phyloP scores from a whole-genome alignment of 2,888 invertebrate species.

The Ferrisia virgata region DNA sequence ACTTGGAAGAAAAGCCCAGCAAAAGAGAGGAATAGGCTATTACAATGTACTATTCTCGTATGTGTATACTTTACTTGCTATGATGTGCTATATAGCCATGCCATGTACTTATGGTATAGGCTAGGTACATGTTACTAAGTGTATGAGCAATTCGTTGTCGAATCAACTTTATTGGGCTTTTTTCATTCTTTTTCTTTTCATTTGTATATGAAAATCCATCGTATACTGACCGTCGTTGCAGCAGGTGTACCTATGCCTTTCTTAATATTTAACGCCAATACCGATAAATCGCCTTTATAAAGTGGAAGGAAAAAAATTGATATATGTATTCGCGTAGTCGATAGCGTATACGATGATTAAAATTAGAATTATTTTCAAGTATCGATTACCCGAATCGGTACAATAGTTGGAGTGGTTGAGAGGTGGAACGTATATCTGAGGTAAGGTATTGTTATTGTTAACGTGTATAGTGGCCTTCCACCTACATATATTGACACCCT shows the following conservation, averaged over 20 bases:
- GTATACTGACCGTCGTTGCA: too few species aligned
- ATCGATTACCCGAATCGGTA: background rate
- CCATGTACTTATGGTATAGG: too few species aligned
- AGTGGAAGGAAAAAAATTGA: too few species aligned
- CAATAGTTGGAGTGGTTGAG: too few species aligned
- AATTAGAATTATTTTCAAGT: background rate
- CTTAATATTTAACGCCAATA: background rate
- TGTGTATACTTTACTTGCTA: too few species aligned
- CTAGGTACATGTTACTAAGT: background rate
- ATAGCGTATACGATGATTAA: background rate
- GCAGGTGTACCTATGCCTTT: too few species aligned
- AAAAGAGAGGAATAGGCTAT: constrained; percentile 3
- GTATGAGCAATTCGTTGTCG: background rate
- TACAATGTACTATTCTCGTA: background rate
- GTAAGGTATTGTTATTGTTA: background rate
- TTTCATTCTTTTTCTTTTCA: too few species aligned
- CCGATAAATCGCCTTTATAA: background rate
- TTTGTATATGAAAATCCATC: too few species aligned
- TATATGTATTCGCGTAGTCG: too few species aligned
- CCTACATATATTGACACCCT: background rate
- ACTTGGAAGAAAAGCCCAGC: constrained; percentile 8
- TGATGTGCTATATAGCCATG: too few species aligned
- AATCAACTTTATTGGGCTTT: background rate
- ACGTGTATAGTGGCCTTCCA: too few species aligned
- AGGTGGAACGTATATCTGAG: too few species aligned